Base-by-base conservation (phyloP, 2,797 vertebrate species). In the Paratrypauchen microcephalus region DNA sequence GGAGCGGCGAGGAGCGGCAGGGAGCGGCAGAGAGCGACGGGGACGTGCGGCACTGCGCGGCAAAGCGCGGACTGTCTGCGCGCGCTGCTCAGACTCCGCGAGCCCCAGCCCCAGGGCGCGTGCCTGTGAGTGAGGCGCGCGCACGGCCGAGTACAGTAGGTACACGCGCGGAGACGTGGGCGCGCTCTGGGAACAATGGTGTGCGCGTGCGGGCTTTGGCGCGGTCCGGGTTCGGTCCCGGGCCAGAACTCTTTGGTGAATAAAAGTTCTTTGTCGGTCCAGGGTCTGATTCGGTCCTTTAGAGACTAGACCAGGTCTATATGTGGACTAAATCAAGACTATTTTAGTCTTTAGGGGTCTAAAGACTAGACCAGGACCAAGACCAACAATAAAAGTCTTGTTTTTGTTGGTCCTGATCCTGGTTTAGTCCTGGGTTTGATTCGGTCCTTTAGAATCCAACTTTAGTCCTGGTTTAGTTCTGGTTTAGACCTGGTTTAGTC, bases 1-100 rank as follows among this genome's bases (percentile, higher is more conserved):
- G 9, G 91, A 84, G 82, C 62, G 73, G 70, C 39, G 76, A 2
- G 66, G 45, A 65, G 73, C 80, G 79, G 79, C 76, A 83, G 70
- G 80, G 72, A 86, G 61, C 68, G 36, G 36, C 36, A 8, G 36
- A 2, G 39, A 39, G 39, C 39, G 77, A 70, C 50, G 61, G 72
- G 79, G 80, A 80, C 75, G 85, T 83, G 77, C 84, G 71, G 56
- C 23, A 28, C 9, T 75, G 87, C 36, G 82, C 59, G 30, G 59
- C 78, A 76, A 39, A 75, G 68, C 79, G 66, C 24, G 32, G 71
- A 66, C 74, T 71, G 11, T 62, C 11, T 62, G 60, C 36, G 23
- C 60, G 60, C 16, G 60, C 60, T 32, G 82, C 26, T 19, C 47
- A 72, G 64, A 80, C 77, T 85, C 81, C 16, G 69, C 74, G 72